Conservation (phyloP, 2,888 invertebrate species). For the Cantharis flavilabris region DNA sequence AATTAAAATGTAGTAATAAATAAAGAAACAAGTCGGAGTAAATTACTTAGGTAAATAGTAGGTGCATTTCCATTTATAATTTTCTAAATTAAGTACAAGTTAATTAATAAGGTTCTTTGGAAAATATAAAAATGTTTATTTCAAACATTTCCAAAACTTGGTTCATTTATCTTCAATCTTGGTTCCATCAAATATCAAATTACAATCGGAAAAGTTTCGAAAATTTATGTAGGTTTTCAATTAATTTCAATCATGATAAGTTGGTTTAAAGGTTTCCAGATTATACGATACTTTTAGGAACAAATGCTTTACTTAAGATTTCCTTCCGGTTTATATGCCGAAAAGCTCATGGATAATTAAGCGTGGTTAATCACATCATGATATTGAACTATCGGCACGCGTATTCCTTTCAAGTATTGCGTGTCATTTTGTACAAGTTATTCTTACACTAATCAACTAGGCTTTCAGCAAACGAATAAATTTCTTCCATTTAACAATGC, state of each 20-base stretch:
- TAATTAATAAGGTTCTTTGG: background rate
- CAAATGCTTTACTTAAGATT: constrained; percentile 7
- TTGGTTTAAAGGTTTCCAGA: background rate
- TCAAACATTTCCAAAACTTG: too few relatives aligned
- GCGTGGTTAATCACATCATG: constrained; percentile 12
- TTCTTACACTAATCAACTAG: background rate
- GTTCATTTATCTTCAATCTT: background rate
- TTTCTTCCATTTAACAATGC: background rate
- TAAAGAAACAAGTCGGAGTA: background rate
- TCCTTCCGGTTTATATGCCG: constrained; percentile 8
- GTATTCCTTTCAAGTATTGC: constrained; percentile 11
- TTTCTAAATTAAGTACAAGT: background rate
- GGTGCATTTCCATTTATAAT: background rate
- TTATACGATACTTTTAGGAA: background rate
- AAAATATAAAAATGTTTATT: background rate
- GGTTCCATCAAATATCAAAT: background rate
- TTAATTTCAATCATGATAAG: background rate
- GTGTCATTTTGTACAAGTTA: constrained; percentile 6
- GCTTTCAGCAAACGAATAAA: background rate
- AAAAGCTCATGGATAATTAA: constrained; percentile 16
- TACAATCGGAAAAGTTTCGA: background rate
- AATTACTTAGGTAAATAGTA: background rate
- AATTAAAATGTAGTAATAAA: background rate
- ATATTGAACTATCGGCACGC: constrained; percentile 14
- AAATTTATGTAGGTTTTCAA: background rate